Evolutionary conservation across 2,888 invertebrate species (phyloP).

Genomic region (Tetragonisca angustula): DNA sequence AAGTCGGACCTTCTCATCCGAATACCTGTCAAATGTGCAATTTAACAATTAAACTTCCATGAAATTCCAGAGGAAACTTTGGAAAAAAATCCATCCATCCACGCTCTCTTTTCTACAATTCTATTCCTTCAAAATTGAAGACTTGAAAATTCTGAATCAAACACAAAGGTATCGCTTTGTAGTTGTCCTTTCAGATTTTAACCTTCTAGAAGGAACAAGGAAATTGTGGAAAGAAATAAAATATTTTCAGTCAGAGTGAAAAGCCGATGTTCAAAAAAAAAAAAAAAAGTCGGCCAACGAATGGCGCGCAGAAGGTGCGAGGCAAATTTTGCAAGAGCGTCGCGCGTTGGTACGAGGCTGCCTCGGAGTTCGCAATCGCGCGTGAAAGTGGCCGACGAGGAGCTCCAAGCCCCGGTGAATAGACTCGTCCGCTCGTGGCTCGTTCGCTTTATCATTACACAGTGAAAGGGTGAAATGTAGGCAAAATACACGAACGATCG

Average conservation of each 20-base stretch:
- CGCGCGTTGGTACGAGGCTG: slow-evolving; percentile 24
- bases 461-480: slow-evolving; percentile 62
- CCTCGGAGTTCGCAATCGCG: slow-evolving; percentile 62
- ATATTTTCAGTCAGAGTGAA: not conserved
- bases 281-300: slow-evolving; percentile 35
- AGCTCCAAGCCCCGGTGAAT: slow-evolving; percentile 30
- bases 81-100: not conserved
- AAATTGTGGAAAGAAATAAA: not conserved
- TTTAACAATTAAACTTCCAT: too few relatives aligned
- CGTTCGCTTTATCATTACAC: slow-evolving; percentile 44
- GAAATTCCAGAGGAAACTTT: not conserved
- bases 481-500: slow-evolving; percentile 27
- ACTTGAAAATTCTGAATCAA: too few relatives aligned
- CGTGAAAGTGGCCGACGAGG: slow-evolving; percentile 71
- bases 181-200: too few relatives aligned
- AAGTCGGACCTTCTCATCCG: too few relatives aligned
- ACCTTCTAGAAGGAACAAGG: not conserved
- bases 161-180: too few relatives aligned
- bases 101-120: not conserved
- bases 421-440: slow-evolving; percentile 29
- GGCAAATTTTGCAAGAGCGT: slow-evolving; percentile 50
- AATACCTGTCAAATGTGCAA: too few relatives aligned
- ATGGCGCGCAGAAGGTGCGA: slow-evolving; percentile 10
- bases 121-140: not conserved
- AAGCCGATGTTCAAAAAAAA: not conserved